Base-by-base conservation (phyloP, 2,113 vertebrate genomes). In the Hirundichthys speculiger region DNA sequence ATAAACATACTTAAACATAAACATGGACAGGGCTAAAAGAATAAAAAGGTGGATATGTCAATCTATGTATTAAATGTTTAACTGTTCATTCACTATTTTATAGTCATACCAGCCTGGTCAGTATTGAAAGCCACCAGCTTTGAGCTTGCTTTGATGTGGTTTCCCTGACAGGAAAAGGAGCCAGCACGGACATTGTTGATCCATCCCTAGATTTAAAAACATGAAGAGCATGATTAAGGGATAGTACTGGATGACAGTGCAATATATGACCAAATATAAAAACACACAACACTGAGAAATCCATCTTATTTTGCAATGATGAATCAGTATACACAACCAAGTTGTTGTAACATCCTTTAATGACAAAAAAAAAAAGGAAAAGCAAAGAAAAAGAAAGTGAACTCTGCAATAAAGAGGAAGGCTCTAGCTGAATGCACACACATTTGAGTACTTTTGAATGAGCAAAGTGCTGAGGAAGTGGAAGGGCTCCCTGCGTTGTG, bases 71-170 rank as follows among this genome's bases (percentile, higher is more conserved):
- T 12, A 2, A 8, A 15, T 45, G 40, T 38, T 0, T 49, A 50
- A 2, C 3, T 12, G 22, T 5, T 16, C 20, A 38, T 14, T 10
- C 27, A 19, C n/a, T 40, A 2, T 15, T 53, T 60, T 15, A 38
- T 1, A 30, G 24, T 46, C 91, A 88, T 88, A 98, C 97, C 97
- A 38, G 94, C 72, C 0, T 88, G 88, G 49, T 96, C 95, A 0
- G 93, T 84, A 15, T 64, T 96, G 85, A 96, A 99, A 0, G 93
- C 94, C 0, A 98, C 90, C 64, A 95, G 89, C 66, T 51, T 82
- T 82, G 94, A 86, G 86, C 93, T 96, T 10, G 95, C 92, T 85
- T 94, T 96, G 83, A 98, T 95, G 0, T 94, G 94, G 87, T 88
- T 95, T 30, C 95, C 95, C 43, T 85, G 93, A 54, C 92, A 93